Evolutionary conservation across 2,113 vertebrate species (phyloP).

Genomic region (Talpa occidentalis): DNA sequence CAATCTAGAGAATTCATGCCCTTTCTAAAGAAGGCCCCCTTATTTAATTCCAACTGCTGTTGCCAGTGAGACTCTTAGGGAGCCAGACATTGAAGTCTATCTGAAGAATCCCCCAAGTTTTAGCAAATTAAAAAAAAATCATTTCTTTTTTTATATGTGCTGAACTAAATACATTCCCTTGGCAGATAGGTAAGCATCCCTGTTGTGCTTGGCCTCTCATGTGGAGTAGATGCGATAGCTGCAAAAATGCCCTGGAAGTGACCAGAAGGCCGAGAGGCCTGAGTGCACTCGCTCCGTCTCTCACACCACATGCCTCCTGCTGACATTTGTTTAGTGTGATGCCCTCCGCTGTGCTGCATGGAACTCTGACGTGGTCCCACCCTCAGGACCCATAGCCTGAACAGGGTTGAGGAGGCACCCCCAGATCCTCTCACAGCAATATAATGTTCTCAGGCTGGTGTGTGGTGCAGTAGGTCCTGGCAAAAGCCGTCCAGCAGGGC

Average conservation of each 20-base stretch:
- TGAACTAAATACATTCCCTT: background rate
- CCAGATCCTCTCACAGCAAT: accelerated
- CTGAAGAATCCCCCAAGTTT: background rate
- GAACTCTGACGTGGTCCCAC: background rate
- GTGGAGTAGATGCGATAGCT: accelerated
- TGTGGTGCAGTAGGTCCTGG: accelerated
- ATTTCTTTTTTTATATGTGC: background rate
- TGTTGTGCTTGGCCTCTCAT: accelerated
- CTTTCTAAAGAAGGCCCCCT: background rate
- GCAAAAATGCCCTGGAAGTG: too few relatives aligned
- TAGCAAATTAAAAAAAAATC: background rate
- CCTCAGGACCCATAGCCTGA: background rate
- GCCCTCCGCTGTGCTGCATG: background rate
- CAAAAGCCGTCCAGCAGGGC: too few relatives aligned
- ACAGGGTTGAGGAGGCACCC: background rate
- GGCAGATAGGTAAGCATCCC: background rate
- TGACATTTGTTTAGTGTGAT: background rate
- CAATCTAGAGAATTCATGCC: accelerated
- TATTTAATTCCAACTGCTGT: background rate
- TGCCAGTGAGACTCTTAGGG: background rate
- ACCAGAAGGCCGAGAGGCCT: background rate
- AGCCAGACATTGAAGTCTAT: background rate
- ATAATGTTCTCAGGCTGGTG: background rate
- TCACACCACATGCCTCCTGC: background rate
- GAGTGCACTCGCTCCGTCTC: accelerated